Percentiles rank a stretch among this genome's conserved stretches.
Evolutionary conservation across 2,113 vertebrate species (phyloP).

Genomic region (Montifringilla adamsi): DNA sequence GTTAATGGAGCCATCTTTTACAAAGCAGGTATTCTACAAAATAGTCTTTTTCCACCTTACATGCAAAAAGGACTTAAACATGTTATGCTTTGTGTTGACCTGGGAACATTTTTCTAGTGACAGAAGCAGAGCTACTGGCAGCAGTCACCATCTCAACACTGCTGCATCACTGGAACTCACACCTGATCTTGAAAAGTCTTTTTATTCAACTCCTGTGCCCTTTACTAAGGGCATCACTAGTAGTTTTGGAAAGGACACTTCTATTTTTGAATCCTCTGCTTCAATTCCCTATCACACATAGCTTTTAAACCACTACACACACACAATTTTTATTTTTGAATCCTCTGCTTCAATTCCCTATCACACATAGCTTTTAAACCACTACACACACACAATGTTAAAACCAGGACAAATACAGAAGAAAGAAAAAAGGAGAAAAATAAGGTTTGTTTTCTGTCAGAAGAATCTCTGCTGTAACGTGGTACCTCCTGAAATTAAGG

Average conservation of each 20-base stretch:
- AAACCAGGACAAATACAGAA: neutral
- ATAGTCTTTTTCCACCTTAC: neutral
- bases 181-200: neutral
- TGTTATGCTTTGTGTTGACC: neutral
- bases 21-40: neutral
- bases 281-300: neutral
- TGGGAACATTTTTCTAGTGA: neutral
- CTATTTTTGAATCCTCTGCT: neutral
- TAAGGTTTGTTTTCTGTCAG: neutral
- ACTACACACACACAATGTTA: neutral
- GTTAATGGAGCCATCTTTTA: neutral
- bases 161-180: neutral
- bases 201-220: neutral
- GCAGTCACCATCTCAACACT: neutral
- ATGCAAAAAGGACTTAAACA: neutral
- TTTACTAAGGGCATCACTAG: neutral
- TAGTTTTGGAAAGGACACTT: neutral
- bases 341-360: neutral
- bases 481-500: neutral
- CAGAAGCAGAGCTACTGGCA: neutral
- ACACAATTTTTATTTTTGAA: neutral
- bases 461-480: fast-evolving
- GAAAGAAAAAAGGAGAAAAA: neutral
- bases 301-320: neutral
- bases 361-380: neutral